phyloP scores from a whole-genome alignment of 2,888 invertebrate genomes.

The Agonopterix subpropinquella region DNA sequence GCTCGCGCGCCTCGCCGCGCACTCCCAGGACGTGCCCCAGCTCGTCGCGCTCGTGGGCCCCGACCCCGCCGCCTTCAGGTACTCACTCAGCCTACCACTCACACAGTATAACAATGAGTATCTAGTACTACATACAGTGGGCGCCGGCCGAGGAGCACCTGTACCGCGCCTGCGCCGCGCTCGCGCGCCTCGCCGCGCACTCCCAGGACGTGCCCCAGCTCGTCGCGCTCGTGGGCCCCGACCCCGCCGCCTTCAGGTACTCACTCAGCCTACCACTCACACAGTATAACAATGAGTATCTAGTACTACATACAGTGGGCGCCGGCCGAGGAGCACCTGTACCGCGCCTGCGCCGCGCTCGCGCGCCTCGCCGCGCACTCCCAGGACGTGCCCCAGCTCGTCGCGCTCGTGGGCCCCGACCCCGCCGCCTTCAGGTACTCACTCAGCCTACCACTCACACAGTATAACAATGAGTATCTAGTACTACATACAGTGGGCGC shows the following conservation, averaged over 20 bases:
- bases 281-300: too few species aligned
- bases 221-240: slow-evolving; percentile 93
- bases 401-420: slow-evolving; percentile 93
- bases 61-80: slow-evolving; percentile 85
- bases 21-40: slow-evolving; percentile 91
- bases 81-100: too few species aligned
- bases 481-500: slow-evolving; percentile 85
- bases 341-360: slow-evolving; percentile 86
- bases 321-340: slow-evolving; percentile 87
- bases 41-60: slow-evolving; percentile 94
- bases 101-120: too few species aligned
- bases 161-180: slow-evolving; percentile 85
- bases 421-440: slow-evolving; percentile 82
- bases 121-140: too few species aligned
- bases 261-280: too few species aligned
- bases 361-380: slow-evolving; percentile 85
- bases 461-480: too few species aligned
- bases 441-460: too few species aligned
- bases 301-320: too few species aligned
- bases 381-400: slow-evolving; percentile 90
- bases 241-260: slow-evolving; percentile 84
- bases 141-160: slow-evolving; percentile 88
- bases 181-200: slow-evolving; percentile 84
- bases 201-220: slow-evolving; percentile 92
- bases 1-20: slow-evolving; percentile 82